Evolutionary conservation across 2,113 vertebrate species (phyloP), one percentile per base, ranked within the genome.

Genomic region (Mesoclemmys tuberculata): DNA sequence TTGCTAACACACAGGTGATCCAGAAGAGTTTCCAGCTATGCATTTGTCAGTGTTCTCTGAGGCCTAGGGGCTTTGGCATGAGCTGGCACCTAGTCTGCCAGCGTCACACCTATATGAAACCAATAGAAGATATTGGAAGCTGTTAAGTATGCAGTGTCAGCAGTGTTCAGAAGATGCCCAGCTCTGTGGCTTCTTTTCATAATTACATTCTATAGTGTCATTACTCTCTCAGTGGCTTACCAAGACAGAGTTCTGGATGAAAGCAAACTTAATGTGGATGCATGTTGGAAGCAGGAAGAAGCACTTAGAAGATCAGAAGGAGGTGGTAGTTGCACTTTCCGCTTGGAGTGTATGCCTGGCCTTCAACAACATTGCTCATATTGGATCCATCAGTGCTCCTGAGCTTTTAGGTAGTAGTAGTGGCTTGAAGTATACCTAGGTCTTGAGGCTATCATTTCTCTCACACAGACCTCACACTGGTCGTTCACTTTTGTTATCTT

Each of bases 91-190:
- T 52, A 16, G 14, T 52, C 51, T 52, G 51, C 58, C 13, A 71
- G 64, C 61, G 68, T 2, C 5, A 21, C 1, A 0, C 14, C 18
- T 0, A 29, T 55, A 86, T 41, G 68, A 82, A 80, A 5, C 21
- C 71, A 77, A 49, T 5, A 78, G 85, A 84, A 92, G 41, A n/a
- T 71, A 84, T 29, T 1, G 1, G 84, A 92, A 85, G 1, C 31
- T 81, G 78, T 44, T 83, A 29, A 6, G 75, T 51, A 16, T 0
- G 0, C 41, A 38, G 3, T 56, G 31, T 12, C 0, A 0, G 61
- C 41, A 68, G 64, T 38, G 38, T 68, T 68, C 64, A 68, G 64
- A 26, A 88, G 18, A 24, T 52, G 3, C 29, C 84, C 56, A 46
- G 44, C 54, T 71, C 52, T 49, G 10, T 64, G 54, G 54, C 46